Base-by-base conservation (phyloP, 2,888 invertebrate genomes). In the Cylloceria caligata region DNA sequence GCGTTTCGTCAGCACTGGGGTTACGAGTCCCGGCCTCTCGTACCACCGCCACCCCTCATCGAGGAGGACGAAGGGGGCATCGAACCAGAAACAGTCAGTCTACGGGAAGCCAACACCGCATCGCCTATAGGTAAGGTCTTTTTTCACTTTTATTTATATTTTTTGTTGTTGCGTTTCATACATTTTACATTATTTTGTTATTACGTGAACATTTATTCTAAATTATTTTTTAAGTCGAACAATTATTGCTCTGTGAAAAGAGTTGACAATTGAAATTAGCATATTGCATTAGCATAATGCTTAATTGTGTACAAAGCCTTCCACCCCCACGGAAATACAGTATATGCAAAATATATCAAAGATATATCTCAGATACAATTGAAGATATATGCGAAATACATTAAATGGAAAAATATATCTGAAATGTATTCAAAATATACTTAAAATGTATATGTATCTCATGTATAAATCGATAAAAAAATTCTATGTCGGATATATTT, bases 31-130 rank as follows among this genome's bases (percentile, higher is more conserved):
- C 93, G 95, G 49, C 94, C 94, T 87, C 94, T 95, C 92, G 94
- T 95, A 34, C 95, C 95, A 7, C 95, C 95, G 39, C 95, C 96
- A 0, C 95, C 95, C 27, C 94, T 95, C 83, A 95, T 95, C 67
- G 95, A 95, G 88, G 96, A 96, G 91, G 95, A 95, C 86, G 94
- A 95, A 39, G 95, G 94, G 81, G 94, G 94, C 77, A 94, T 94
- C 81, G 93, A 94, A 78, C 95, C 95, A 77, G 95, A 95, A 87
- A 95, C 95, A 0, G 94, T 95, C n/a, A 95, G 95, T 13, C 93
- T 96, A 77, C 93, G 95, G 86, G 96, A 95, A 81, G 93, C 95
- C 88, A 94, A 94, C 90, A 94, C 93, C 90, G 92, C 92, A 73
- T 93, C 91, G 91, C 93, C 94, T 57, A 91, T 94, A 94, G 96